These are phyloP conservation scores for Margarornis squamiger DNA, from an alignment of 2,797 vertebrate species.

Conservation along the genomic window DNA sequence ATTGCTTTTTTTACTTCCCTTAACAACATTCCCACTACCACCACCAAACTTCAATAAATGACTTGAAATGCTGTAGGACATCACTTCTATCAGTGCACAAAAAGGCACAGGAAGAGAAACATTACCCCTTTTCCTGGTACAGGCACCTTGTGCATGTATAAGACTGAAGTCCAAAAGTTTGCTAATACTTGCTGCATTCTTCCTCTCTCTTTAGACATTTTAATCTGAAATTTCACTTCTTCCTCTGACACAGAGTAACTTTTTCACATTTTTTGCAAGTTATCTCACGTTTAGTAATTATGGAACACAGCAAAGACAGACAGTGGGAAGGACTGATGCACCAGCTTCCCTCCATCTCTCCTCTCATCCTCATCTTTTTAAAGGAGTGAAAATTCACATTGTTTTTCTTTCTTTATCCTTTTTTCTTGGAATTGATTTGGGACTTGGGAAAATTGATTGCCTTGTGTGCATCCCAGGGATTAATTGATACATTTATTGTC, in stretches of 20 bases:
- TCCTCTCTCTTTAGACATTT: not conserved
- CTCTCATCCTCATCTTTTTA: not conserved
- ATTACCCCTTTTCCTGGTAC: constrained; percentile 31
- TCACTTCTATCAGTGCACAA: constrained; percentile 81
- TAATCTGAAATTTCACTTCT: not conserved
- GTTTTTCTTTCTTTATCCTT: not conserved
- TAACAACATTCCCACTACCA: constrained; percentile 70
- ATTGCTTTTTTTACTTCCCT: constrained; percentile 77
- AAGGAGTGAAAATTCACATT: constrained; percentile 31
- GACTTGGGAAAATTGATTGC: constrained; percentile 65
- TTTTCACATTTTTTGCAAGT: not conserved
- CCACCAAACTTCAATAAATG: constrained; percentile 84
- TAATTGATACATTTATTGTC: constrained; percentile 59
- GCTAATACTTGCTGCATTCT: not conserved
- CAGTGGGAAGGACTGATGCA: not conserved
- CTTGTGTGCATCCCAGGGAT: constrained; percentile 26
- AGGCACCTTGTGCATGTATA: not conserved
- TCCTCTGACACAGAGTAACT: not conserved
- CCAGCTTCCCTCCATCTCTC: not conserved
- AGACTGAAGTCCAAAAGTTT: constrained; percentile 10
- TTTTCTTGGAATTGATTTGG: constrained; percentile 24
- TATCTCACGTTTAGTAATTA: not conserved
- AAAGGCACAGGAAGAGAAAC: constrained; percentile 79
- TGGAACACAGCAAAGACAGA: not conserved
- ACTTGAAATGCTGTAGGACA: constrained; percentile 76